Evolutionary conservation across 2,113 vertebrate species (phyloP).

Genomic region (Odobenus rosmarus): DNA sequence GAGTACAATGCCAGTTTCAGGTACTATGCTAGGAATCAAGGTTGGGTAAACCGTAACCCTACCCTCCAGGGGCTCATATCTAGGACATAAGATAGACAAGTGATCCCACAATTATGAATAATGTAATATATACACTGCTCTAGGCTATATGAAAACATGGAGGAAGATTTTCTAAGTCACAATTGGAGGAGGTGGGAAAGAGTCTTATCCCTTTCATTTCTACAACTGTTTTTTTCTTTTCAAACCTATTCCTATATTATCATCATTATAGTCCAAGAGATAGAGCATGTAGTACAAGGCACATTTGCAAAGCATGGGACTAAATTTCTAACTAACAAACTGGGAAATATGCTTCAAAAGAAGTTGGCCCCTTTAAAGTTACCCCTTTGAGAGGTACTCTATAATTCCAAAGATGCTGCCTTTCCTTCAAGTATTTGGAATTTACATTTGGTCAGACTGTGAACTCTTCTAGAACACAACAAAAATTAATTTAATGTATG

Average conservation of each 20-base stretch:
- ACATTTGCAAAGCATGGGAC: neutral
- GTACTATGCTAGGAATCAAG: neutral
- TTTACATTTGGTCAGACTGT: neutral
- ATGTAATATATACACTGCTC: neutral
- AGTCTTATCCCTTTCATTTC: neutral
- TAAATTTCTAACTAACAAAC: neutral
- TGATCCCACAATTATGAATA: neutral
- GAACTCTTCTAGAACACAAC: neutral
- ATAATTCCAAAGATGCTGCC: neutral
- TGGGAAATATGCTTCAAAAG: neutral
- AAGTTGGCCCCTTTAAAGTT: neutral
- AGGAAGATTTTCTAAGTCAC: neutral
- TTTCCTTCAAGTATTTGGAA: conserved; percentile 21
- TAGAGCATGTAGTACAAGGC: neutral
- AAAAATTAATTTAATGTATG: neutral
- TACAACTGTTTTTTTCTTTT: neutral
- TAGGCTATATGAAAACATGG: neutral
- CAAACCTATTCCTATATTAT: neutral
- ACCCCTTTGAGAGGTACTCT: neutral
- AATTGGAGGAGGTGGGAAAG: neutral
- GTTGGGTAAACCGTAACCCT: neutral
- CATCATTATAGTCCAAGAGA: neutral
- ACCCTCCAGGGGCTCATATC: neutral
- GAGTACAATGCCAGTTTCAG: neutral
- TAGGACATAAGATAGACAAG: neutral